Base-by-base conservation (phyloP, 2,797 vertebrate genomes). In the Cephalopachus bancanus region DNA sequence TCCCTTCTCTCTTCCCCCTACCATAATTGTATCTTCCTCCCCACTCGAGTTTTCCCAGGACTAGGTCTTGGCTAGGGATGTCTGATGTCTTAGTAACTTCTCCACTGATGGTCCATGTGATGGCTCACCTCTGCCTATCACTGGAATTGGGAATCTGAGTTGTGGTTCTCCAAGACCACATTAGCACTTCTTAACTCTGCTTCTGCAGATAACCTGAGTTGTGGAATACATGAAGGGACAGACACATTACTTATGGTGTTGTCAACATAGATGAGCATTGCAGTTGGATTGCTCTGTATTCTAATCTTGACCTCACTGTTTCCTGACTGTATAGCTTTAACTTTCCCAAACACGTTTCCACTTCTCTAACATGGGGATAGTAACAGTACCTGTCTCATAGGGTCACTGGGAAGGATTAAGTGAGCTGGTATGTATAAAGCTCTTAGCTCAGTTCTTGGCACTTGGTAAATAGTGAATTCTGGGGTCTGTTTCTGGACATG, bases 351-450 rank as follows among this genome's bases (percentile, higher is more conserved):
- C 37, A 67, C 71, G 19, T 80, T 83, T 96, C 55, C 65, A 89
- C 79, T 95, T 88, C 81, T 95, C 88, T 88, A 19, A 96, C 81
- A 57, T 91, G 24, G 81, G 49, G 28, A 69, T 53, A 79, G 55
- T 93, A 93, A 67, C 57, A 69, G 10, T 84, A 49, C 44, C 33
- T 78, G 10, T 88, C 44, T 95, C 44, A 75, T 8, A 89, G 62
- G 67, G 19, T 90, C 33, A n/a, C 57, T 87, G 64, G 60, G 37
- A 91, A 81, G 69, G 57, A 83, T 81, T 88, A 85, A 81, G 17
- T 84, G 57, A 91, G 44, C 30, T 81, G n/a, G 76, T 76, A 22
- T 49, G 5, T 59, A 24, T 86, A 79, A 78, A 84, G 16, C 49
- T 85, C 14, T 91, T 85, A 69, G 37, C 72, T 33, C 12, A 28